Evolutionary conservation across 1,140 invertebrate species (phyloP).

Genomic region (Eubasilissa regina): DNA sequence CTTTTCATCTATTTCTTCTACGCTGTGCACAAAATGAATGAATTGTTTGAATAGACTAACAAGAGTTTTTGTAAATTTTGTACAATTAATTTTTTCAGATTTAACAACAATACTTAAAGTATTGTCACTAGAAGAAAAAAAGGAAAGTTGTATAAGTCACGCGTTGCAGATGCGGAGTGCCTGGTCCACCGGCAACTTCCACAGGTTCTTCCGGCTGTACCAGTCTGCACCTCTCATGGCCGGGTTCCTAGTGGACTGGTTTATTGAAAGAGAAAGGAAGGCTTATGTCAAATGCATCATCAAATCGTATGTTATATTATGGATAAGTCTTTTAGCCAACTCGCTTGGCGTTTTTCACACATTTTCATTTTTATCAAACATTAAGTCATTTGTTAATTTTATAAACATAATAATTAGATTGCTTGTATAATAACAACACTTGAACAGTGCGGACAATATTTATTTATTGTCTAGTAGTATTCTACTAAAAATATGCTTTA

Average conservation of each 20-base stretch:
- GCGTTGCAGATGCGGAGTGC: conserved; percentile 90
- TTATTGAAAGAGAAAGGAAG: conserved; percentile 93
- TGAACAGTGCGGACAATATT: too few relatives aligned
- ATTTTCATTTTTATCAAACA: too few relatives aligned
- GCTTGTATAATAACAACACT: too few relatives aligned
- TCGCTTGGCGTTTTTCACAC: not conserved
- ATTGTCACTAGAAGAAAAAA: conserved; percentile 83
- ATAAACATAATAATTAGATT: too few relatives aligned
- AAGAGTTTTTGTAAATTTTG: conserved; percentile 49
- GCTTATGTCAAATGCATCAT: conserved; percentile 91
- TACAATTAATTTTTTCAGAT: conserved; percentile 78
- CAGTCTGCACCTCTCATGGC: conserved; percentile 92
- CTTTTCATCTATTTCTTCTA: too few relatives aligned
- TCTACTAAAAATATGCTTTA: too few relatives aligned
- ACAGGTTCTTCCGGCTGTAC: conserved; percentile 94
- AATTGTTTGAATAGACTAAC: too few relatives aligned
- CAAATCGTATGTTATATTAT: conserved; percentile 90
- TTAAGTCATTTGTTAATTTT: too few relatives aligned
- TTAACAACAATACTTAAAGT: conserved; percentile 91
- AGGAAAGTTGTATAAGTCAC: conserved; percentile 89
- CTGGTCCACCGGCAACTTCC: conserved; percentile 93
- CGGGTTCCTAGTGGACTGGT: conserved; percentile 98
- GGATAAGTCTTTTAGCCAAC: conserved; percentile 47
- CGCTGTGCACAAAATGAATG: too few relatives aligned
- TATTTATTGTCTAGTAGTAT: too few relatives aligned